Evolutionary conservation across 1,140 invertebrate genomes (phyloP).

Genomic region (Drosophila kepulauana): DNA sequence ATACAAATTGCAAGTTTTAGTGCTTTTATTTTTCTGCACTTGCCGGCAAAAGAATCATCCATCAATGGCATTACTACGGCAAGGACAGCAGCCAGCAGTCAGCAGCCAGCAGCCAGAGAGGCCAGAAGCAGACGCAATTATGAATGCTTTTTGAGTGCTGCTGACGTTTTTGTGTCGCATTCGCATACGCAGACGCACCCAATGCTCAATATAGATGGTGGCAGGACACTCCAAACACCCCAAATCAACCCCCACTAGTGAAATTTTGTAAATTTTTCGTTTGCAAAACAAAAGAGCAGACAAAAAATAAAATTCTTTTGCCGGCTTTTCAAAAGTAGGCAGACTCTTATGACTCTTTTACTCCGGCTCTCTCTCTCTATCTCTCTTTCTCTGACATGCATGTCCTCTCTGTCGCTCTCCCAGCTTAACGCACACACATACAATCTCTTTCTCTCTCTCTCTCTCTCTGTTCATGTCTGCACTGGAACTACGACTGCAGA

Average conservation of each 20-base stretch:
- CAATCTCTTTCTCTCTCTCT: not conserved
- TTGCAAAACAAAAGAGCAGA: conserved; percentile 34
- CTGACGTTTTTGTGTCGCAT: conserved; percentile 72
- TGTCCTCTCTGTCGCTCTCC: not conserved
- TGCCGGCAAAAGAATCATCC: conserved; percentile 74
- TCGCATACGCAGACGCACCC: conserved; percentile 44
- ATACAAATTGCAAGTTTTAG: conserved; percentile 81
- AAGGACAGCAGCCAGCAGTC: conserved; percentile 46
- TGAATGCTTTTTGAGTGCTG: conserved; percentile 65
- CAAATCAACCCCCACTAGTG: conserved; percentile 14
- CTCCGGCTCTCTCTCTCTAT: not conserved
- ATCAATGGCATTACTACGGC: conserved; percentile 79
- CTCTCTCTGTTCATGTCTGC: not conserved
- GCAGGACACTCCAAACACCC: conserved; percentile 27
- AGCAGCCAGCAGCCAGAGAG: conserved; percentile 3
- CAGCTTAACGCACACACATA: not conserved
- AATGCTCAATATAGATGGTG: conserved; percentile 9
- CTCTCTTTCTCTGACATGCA: not conserved
- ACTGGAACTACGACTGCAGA: conserved; percentile 52
- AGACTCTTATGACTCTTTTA: conserved; percentile 10
- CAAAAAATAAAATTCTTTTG: conserved; percentile 25
- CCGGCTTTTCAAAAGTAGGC: conserved; percentile 4
- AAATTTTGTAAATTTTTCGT: conserved; percentile 52
- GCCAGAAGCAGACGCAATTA: conserved; percentile 23
- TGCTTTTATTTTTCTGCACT: conserved; percentile 74